Base-by-base conservation (phyloP, 2,113 vertebrate genomes). In the Cebus imitator region DNA sequence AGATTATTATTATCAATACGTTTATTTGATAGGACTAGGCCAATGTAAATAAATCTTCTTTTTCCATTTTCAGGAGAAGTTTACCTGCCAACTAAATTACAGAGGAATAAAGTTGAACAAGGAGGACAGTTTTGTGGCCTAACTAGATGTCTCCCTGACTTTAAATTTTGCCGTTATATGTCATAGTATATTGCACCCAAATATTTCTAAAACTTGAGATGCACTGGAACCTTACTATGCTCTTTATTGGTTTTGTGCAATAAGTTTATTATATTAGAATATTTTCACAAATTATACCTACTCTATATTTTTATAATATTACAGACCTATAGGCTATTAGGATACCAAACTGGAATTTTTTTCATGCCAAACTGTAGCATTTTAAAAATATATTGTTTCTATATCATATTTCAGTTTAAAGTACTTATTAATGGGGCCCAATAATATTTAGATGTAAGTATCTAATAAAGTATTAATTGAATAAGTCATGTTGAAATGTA, bases 371-470 rank as follows among this genome's bases (percentile, higher is more conserved):
- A 79, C 30, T 88, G 5, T 64, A 64, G 61, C 61, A 32, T 80
- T 90, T 88, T 87, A 16, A 85, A 81, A 89, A 91, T 81, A 80
- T 80, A 70, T 61, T 82, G 9, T 91, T 90, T 94, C 82, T 86
- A 64, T 2, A 86, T 88, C 32, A 70, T 55, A 91, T 92, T 87
- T 96, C 45, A 95, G n/a, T 92, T 76, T 12, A 95, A 95, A 96
- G 32, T 23, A 84, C 55, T 40, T 90, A 94, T 72, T 87, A 95
- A 76, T 40, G 8, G 30, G 87, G 6, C 76, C 52, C 20, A 80
- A 45, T 70, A 87, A 76, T 83, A 95, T 84, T 76, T 92, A 35
- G 79, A 21, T 78, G 16, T 50, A 75, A 84, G 23, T 61, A 64
- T 85, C 16, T 57, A 91, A 48, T 94, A 50, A 89, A 70, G n/a